Evolutionary conservation across 1,140 invertebrate species (phyloP).

Genomic region (Micrasema longulum): DNA sequence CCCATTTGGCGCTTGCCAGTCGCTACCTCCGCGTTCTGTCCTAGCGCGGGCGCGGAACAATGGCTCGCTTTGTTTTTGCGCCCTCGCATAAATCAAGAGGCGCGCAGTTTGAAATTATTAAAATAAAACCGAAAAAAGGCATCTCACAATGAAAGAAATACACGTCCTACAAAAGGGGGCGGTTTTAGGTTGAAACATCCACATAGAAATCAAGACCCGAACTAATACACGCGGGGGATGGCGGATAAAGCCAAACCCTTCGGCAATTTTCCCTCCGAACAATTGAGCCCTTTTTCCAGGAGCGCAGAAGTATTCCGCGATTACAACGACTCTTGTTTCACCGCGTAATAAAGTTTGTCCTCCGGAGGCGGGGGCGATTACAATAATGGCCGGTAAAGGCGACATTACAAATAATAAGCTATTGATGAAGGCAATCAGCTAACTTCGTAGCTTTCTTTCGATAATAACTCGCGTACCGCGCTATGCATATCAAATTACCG

Average conservation of each 20-base stretch:
- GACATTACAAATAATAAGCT: background rate
- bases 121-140: constrained; percentile 52
- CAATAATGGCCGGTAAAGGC: background rate
- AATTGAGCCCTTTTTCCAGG: constrained; percentile 43
- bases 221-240: constrained; percentile 45
- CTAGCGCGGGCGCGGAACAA: constrained; percentile 35
- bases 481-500: background rate
- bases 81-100: constrained; percentile 52
- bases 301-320: constrained; percentile 30
- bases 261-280: constrained; percentile 16
- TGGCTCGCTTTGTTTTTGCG: constrained; percentile 48
- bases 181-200: constrained; percentile 48
- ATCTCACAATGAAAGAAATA: constrained; percentile 52
- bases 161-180: constrained; percentile 42
- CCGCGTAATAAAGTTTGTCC: constrained; percentile 8
- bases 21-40: background rate
- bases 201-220: constrained; percentile 49
- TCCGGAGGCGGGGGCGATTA: constrained; percentile 7
- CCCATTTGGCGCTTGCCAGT: constrained; percentile 12
- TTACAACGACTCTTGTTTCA: constrained; percentile 25
- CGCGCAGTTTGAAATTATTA: constrained; percentile 55
- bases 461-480: too few relatives aligned
- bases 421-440: background rate
- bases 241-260: constrained; percentile 46
- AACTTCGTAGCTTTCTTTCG: too few relatives aligned